These are phyloP conservation scores for Uromys caudimaculatus DNA, from an alignment of 2,797 vertebrate genomes.

Conservation along the genomic window DNA sequence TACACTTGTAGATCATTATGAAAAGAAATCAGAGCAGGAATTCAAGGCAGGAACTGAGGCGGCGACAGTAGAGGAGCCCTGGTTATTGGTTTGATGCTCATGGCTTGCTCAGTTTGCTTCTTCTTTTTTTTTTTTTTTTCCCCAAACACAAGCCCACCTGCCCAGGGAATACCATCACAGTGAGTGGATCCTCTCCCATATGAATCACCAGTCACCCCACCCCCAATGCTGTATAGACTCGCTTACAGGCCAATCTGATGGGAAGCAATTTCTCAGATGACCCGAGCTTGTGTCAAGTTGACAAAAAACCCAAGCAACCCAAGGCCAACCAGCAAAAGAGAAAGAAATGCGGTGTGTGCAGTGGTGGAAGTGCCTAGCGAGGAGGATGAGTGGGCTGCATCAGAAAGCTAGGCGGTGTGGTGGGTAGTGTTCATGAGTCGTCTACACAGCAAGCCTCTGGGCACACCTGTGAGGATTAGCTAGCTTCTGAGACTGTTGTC, in stretches of 20 bases:
- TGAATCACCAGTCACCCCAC: neutral
- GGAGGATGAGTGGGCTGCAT: neutral
- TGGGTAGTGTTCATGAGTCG: neutral
- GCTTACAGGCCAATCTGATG: neutral
- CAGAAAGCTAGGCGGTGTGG: neutral
- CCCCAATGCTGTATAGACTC: neutral
- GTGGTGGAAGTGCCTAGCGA: neutral
- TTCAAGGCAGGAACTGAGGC: neutral
- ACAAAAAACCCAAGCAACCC: neutral
- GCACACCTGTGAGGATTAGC: neutral
- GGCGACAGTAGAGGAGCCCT: neutral
- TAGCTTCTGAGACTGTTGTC: neutral
- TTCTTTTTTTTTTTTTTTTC: neutral
- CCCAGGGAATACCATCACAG: neutral
- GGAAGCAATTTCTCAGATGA: neutral
- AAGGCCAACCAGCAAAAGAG: neutral
- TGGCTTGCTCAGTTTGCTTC: neutral
- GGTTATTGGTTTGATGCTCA: no score
- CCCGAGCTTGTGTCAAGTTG: neutral
- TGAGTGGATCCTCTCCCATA: neutral
- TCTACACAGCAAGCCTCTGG: neutral
- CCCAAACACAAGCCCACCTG: neutral
- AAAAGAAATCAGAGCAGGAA: neutral
- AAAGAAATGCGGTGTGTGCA: neutral
- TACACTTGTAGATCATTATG: neutral